A percentile compares a stretch with the other conserved stretches of the same genome.
phyloP scores from a whole-genome alignment of 2,888 invertebrate species.

The Drosophila buzzatii region DNA sequence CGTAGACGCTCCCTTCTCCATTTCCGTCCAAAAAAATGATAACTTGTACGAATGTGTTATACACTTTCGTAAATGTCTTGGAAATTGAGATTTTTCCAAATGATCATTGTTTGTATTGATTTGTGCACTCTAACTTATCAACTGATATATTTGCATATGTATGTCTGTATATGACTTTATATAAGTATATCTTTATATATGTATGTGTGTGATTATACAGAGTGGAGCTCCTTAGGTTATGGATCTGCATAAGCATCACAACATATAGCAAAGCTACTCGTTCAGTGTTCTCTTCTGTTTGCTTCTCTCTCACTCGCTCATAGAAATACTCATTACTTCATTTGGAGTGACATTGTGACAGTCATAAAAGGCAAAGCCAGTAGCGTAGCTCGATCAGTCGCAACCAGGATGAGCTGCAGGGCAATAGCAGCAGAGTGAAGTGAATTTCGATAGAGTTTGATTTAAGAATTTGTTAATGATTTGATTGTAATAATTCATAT shows the following conservation, averaged over 20 bases:
- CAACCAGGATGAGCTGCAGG: background rate
- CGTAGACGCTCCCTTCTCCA: slow-evolving; percentile 70
- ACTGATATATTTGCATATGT: too few species aligned
- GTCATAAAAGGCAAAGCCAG: background rate
- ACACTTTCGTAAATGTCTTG: slow-evolving; percentile 24
- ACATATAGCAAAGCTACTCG: background rate
- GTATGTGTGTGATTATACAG: background rate
- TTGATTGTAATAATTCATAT: background rate
- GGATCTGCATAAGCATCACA: background rate
- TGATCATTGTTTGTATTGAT: too few species aligned
- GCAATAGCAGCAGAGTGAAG: too few species aligned
- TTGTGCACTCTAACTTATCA: background rate
- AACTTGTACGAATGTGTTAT: slow-evolving; percentile 17
- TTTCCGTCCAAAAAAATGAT: slow-evolving; percentile 35
- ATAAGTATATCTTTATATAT: background rate
- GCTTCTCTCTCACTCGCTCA: background rate
- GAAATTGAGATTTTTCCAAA: background rate
- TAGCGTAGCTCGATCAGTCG: background rate
- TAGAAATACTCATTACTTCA: background rate
- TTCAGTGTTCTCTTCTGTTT: background rate
- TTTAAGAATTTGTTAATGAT: background rate
- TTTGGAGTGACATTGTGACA: background rate
- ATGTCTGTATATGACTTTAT: background rate
- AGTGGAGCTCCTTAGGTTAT: background rate
- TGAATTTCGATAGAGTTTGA: background rate